Conservation (phyloP, 2,113 vertebrate genomes). For the Serinus canaria region DNA sequence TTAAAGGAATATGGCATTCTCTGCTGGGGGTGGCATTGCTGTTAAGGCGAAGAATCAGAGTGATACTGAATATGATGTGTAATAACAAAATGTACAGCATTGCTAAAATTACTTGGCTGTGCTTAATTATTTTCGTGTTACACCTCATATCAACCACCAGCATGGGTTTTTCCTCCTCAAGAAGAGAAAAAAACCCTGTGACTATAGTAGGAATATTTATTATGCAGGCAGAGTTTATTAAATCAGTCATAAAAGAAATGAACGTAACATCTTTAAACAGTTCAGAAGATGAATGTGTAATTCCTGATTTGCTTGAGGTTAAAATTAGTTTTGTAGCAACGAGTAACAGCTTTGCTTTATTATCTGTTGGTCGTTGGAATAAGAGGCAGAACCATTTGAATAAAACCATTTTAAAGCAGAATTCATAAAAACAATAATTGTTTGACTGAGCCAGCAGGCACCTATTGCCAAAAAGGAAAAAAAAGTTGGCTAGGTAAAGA, state of each 20-base stretch:
- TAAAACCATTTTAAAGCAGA: constrained; percentile 61
- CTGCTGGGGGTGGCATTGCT: constrained; percentile 63
- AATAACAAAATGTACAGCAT: constrained; percentile 63
- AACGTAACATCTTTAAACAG: constrained; percentile 48
- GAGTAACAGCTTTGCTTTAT: constrained; percentile 28
- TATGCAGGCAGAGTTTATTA: constrained; percentile 69
- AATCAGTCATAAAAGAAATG: constrained; percentile 64
- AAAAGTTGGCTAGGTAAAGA: constrained; percentile 53
- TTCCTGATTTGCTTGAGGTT: constrained; percentile 61
- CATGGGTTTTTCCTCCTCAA: neutral
- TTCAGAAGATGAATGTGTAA: constrained; percentile 41
- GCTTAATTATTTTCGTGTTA: constrained; percentile 50
- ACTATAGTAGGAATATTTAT: constrained; percentile 57
- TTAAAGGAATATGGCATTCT: constrained; percentile 66
- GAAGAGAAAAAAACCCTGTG: constrained; percentile 5
- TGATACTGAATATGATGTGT: constrained; percentile 55
- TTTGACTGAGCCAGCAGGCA: constrained; percentile 44
- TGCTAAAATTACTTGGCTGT: constrained; percentile 34
- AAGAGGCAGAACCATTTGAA: constrained; percentile 35
- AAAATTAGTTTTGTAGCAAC: constrained; percentile 58
- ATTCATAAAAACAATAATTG: constrained; percentile 54
- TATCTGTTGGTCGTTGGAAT: constrained; percentile 45
- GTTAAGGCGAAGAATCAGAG: constrained; percentile 42
- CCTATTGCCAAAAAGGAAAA: neutral
- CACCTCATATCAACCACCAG: constrained; percentile 1